These are phyloP conservation scores for Ennomos fuscantarius DNA, from an alignment of 2,888 invertebrate species.

Conservation along the genomic window DNA sequence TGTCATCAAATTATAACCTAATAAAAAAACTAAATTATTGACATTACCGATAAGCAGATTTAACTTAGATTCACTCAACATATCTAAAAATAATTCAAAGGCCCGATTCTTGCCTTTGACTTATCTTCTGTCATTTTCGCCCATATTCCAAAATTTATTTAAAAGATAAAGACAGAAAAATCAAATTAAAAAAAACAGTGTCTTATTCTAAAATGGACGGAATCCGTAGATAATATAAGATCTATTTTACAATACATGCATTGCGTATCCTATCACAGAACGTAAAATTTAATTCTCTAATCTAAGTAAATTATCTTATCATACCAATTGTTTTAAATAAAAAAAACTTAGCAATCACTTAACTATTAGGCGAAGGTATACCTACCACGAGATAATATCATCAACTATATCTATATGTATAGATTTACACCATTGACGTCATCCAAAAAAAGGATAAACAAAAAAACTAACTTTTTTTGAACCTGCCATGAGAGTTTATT, in stretches of 20 bases:
- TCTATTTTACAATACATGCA: conserved; percentile 19
- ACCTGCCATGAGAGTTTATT: too few relatives aligned
- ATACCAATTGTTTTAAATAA: conserved; percentile 2
- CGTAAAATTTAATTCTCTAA: conserved; percentile 10
- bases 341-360: conserved; percentile 6
- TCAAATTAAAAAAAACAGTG: conserved; percentile 1
- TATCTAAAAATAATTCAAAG: not conserved
- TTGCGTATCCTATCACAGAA: conserved; percentile 27
- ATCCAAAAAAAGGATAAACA: too few relatives aligned
- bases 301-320: conserved; percentile 1
- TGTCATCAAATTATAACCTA: too few relatives aligned
- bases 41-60: too few relatives aligned
- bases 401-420: not conserved
- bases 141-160: too few relatives aligned
- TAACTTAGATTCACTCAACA: too few relatives aligned
- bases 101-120: too few relatives aligned
- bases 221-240: conserved; percentile 15
- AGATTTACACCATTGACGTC: too few relatives aligned
- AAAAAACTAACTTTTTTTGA: too few relatives aligned
- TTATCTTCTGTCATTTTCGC: too few relatives aligned
- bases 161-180: not conserved
- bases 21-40: too few relatives aligned
- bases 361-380: not conserved
- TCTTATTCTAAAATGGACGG: conserved; percentile 27
- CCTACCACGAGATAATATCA: not conserved